A percentile compares a stretch with the other conserved stretches of the same genome.
phyloP scores from a whole-genome alignment of 2,888 invertebrate species.

The Shargacucullia verbasci region DNA sequence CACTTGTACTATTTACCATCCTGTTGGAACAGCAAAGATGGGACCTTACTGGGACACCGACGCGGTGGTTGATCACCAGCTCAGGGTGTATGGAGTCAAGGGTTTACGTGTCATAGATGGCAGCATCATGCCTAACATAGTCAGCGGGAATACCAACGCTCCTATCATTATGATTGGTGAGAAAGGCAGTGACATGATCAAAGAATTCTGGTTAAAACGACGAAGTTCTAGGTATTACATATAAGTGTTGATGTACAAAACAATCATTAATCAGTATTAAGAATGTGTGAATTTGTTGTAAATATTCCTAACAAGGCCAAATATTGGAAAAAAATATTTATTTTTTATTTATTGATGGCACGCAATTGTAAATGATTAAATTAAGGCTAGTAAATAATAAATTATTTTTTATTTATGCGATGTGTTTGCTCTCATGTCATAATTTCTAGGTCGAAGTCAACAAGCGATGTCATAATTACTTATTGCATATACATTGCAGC shows the following conservation, averaged over 20 bases:
- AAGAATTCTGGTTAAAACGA: slow-evolving; percentile 93
- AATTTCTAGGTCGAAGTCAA: slow-evolving; percentile 44
- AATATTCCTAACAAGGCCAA: slow-evolving; percentile 31
- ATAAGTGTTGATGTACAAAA: slow-evolving; percentile 56
- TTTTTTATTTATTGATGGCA: slow-evolving; percentile 23
- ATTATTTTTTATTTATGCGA: slow-evolving; percentile 14
- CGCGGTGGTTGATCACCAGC: slow-evolving; percentile 94
- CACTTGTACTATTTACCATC: slow-evolving; percentile 95
- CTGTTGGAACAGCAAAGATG: slow-evolving; percentile 96
- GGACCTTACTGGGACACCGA: slow-evolving; percentile 95
- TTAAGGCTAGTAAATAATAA: slow-evolving; percentile 35
- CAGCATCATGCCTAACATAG: slow-evolving; percentile 95
- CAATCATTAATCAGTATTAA: slow-evolving; percentile 60
- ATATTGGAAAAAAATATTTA: slow-evolving; percentile 21
- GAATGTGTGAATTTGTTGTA: slow-evolving; percentile 39
- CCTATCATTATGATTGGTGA: slow-evolving; percentile 97
- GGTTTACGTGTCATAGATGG: slow-evolving; percentile 95
- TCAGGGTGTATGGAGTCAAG: slow-evolving; percentile 94
- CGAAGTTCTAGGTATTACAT: slow-evolving; percentile 82
- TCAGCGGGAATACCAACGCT: slow-evolving; percentile 96
- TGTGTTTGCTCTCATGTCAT: slow-evolving; percentile 27
- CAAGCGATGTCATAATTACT: slow-evolving; percentile 49
- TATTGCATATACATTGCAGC: slow-evolving; percentile 25
- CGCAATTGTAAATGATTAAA: slow-evolving; percentile 26
- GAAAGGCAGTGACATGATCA: slow-evolving; percentile 96